Percentiles rank a stretch among this genome's conserved stretches.
Evolutionary conservation across 2,113 vertebrate species (phyloP).

Genomic region (Sialia sialis): DNA sequence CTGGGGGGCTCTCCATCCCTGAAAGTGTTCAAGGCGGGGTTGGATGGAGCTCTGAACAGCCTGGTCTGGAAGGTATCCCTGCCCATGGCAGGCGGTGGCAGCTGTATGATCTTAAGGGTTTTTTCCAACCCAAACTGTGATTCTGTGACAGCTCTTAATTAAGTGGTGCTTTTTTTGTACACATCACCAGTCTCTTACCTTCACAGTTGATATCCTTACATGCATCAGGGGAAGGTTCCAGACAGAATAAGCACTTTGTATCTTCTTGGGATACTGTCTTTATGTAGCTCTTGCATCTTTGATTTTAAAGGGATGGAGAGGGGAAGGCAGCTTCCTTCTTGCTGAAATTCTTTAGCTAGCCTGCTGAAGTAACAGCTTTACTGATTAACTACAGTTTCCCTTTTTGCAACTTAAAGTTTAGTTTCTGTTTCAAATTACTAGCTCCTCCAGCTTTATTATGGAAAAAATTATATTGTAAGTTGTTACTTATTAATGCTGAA

Average conservation of each 20-base stretch:
- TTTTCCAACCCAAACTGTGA: background rate
- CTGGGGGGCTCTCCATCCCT: background rate
- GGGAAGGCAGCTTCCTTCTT: background rate
- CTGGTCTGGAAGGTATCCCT: background rate
- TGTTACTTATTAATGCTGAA: background rate
- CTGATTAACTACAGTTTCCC: background rate
- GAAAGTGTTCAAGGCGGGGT: background rate
- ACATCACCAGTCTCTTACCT: accelerated
- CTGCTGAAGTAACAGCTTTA: background rate
- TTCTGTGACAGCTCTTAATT: background rate
- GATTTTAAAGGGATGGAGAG: background rate
- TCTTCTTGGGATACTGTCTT: background rate
- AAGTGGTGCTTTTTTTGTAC: background rate
- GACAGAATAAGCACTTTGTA: background rate
- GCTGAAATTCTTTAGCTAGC: background rate
- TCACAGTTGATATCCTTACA: background rate
- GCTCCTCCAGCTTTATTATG: background rate
- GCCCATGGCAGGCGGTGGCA: background rate
- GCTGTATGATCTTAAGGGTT: background rate
- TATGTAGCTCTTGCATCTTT: background rate
- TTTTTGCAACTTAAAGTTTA: background rate
- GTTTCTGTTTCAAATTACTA: background rate
- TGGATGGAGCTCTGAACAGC: background rate
- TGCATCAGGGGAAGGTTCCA: background rate
- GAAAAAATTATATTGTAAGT: background rate